Percentiles rank a stretch among this genome's conserved stretches.
phyloP scores from a whole-genome alignment of 2,888 invertebrate species.

The Pyrgus malvae region DNA sequence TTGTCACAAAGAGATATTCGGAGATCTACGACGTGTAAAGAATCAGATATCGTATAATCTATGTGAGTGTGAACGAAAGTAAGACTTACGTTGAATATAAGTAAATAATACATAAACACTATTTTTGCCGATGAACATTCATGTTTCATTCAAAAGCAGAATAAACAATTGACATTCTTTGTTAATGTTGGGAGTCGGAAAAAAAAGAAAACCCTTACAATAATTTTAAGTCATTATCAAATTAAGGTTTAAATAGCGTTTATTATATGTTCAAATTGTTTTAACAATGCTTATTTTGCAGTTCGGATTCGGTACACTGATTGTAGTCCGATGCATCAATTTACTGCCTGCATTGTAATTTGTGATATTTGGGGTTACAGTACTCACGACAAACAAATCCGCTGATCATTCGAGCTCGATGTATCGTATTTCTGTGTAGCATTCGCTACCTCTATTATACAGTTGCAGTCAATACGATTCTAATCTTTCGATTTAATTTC shows the following conservation, averaged over 20 bases:
- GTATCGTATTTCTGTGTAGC: slow-evolving; percentile 30
- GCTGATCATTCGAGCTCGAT: slow-evolving; percentile 17
- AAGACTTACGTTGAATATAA: too few species aligned
- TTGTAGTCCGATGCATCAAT: slow-evolving; percentile 30
- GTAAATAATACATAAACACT: too few species aligned
- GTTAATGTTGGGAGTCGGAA: background rate
- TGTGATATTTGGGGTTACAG: slow-evolving; percentile 39
- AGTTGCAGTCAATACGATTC: slow-evolving; percentile 41
- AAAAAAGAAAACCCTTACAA: slow-evolving; percentile 30
- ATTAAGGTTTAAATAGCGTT: slow-evolving; percentile 45
- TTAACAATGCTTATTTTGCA: slow-evolving; percentile 39
- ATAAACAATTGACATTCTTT: background rate
- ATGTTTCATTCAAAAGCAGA: too few species aligned
- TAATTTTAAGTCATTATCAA: slow-evolving; percentile 47
- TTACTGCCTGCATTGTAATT: slow-evolving; percentile 40
- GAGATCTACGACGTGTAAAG: background rate
- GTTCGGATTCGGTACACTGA: slow-evolving; percentile 35
- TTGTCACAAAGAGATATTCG: background rate
- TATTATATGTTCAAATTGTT: slow-evolving; percentile 41
- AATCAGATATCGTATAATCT: background rate
- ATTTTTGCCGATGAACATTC: too few species aligned
- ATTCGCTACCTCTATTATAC: slow-evolving; percentile 35
- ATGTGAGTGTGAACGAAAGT: too few species aligned
- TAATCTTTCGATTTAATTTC: slow-evolving; percentile 45
- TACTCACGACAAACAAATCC: slow-evolving; percentile 25